Base-by-base conservation (phyloP, 2,797 vertebrate genomes). In the Pelochelys cantorii region DNA sequence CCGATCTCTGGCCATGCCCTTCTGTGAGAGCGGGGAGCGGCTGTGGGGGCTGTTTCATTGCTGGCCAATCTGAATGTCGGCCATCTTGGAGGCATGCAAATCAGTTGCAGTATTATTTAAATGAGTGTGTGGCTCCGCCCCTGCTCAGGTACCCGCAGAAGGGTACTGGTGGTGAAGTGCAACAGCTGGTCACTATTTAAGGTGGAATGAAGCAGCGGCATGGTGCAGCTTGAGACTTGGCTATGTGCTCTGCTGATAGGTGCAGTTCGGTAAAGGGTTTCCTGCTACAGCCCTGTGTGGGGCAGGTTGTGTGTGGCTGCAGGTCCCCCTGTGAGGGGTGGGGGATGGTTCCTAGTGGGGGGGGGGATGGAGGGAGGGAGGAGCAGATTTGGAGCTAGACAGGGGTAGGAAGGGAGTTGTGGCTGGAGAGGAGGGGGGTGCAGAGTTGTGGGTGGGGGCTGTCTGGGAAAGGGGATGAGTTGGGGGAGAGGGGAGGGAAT, bases 41-140 rank as follows among this genome's bases (percentile, higher is more conserved):
- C 60, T 2, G 37, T 4, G 84, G 89, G 92, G 57, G 60, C 79
- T 77, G 91, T 59, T 48, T 78, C 42, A 3, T 52, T 57, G 9
- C 62, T 56, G 84, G 87, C 98, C 98, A 98, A 98, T 98, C 89
- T 55, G 78, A 15, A 57, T 13, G 7, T 80, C 54, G 13, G 25
- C 31, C 95, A 52, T 57, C 86, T 53, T 52, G 68, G 88, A 68
- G 10, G 48, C 89, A 98, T 98, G 98, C 97, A 98, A 98, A 98
- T 98, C 11, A 93, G 29, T 0, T 9, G 7, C 93, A 31, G 83
- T 12, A 83, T 79, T 96, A 97, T 97, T 98, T 97, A 98, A 98
- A 98, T 97, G 65, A 95, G 88, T 7, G 0, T 1, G 42, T 96
- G 92, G 96, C 97, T 92, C 97, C 98, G 94, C 98, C 98, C 92